Percentiles rank a stretch among this genome's conserved stretches.
Conservation (phyloP, 2,113 vertebrate species). For the Arothron firmamentum region DNA sequence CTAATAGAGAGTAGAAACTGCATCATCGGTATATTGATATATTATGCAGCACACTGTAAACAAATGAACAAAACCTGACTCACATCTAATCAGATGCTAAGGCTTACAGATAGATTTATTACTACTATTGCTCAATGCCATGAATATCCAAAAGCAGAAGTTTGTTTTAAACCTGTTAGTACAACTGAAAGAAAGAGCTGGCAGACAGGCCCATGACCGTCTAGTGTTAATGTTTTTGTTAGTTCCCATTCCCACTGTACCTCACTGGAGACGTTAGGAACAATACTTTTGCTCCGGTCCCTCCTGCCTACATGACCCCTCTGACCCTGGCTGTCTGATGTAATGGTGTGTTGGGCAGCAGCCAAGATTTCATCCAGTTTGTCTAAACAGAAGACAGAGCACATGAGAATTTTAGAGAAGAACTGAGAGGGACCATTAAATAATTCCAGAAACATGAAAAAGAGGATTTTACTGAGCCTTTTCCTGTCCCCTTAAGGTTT, state of each 20-base stretch:
- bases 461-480: constrained; percentile 16
- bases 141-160: constrained; percentile 36
- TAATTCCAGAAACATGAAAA: constrained; percentile 18
- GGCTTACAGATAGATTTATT: constrained; percentile 26
- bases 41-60: constrained; percentile 27
- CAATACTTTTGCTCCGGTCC: constrained; percentile 81
- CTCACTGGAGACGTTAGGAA: constrained; percentile 79
- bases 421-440: constrained; percentile 4
- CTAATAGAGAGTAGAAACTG: constrained; percentile 10
- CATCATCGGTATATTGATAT: constrained; percentile 4
- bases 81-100: constrained; percentile 47
- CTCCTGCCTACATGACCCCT: constrained; percentile 82
- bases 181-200: not conserved
- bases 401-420: not conserved
- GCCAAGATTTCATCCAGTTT: constrained; percentile 92
- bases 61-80: constrained; percentile 58
- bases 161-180: constrained; percentile 1
- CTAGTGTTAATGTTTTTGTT: constrained; percentile 13
- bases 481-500: constrained; percentile 12
- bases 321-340: constrained; percentile 82
- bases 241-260: constrained; percentile 64
- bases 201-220: constrained; percentile 6
- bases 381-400: constrained; percentile 65
- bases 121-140: constrained; percentile 47
- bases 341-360: constrained; percentile 89